Evolutionary conservation across 1,140 invertebrate genomes (phyloP), one percentile per base, ranked within the genome.

Genomic region (Phymastichus coffea): DNA sequence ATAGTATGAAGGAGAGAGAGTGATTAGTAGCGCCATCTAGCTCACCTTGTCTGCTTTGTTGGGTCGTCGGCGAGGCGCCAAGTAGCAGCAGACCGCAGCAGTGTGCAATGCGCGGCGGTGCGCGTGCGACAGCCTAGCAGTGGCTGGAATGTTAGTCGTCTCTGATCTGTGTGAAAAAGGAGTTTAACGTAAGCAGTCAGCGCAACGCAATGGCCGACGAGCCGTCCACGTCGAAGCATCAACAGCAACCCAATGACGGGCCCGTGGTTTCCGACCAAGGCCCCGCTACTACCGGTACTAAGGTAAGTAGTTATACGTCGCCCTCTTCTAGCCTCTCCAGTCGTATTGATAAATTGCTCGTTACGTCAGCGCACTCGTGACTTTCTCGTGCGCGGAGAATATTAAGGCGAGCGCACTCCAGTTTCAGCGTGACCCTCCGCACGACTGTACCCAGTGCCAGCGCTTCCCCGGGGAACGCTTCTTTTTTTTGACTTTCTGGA

Each of bases 311-410:
- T 46, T 17, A 17, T 7, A 33, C 28, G 28, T 33, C 6, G 28
- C 6, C 28, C 12, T 33, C 6, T 6, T 33, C 28, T 33, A 33
- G 28, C 12, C n/a, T n/a, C 12, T 8, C 6, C 38, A 4, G 15
- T 46, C 22, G 52, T 54, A 53, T 54, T 54, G 57, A 53, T 47
- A 52, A 52, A 52, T 52, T 59, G n/a, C 14, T 14, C 37, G 48
- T 59, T 52, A 59, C 57, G 57, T 59, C 57, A 59, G 57, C 52
- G 48, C 23, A 52, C 57, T 59, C 57, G 57, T 59, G 57, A 59
- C 57, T 40, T 9, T 30, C 30, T 56, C 15, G n/a, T n/a, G n/a
- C n/a, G n/a, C n/a, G n/a, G n/a, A n/a, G n/a, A n/a, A n/a, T n/a
- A n/a, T n/a, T n/a, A n/a, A n/a, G n/a, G n/a, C n/a, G n/a, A n/a